Evolutionary conservation across 2,797 vertebrate genomes (phyloP).

Genomic region (Tangara arthus): DNA sequence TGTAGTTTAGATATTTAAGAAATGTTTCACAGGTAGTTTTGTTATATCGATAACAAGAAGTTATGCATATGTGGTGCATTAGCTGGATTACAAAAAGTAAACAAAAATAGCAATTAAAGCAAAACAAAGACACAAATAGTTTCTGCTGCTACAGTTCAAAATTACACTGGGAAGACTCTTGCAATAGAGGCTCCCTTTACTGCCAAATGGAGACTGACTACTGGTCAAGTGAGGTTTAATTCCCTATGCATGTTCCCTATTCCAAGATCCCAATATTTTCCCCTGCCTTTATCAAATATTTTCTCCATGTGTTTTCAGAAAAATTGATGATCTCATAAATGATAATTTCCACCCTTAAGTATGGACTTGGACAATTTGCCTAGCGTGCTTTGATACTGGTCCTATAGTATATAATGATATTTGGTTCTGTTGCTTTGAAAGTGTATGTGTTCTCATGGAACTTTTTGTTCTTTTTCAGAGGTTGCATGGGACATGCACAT

Average conservation of each 20-base stretch:
- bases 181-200: background rate
- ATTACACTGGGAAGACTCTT: background rate
- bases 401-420: too few species aligned
- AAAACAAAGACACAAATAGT: background rate
- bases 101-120: background rate
- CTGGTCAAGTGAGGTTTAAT: background rate
- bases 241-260: rapidly evolving
- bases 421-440: background rate
- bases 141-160: background rate
- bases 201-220: background rate
- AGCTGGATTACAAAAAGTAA: background rate
- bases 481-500: background rate
- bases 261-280: background rate
- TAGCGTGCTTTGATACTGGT: background rate
- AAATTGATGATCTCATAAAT: background rate
- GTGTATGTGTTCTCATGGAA: background rate
- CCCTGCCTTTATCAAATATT: background rate
- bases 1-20: background rate
- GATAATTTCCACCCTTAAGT: background rate
- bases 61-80: background rate
- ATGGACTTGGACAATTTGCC: background rate
- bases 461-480: background rate
- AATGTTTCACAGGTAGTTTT: background rate
- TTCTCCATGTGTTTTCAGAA: background rate
- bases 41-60: background rate